These are phyloP conservation scores for Metopolophium dirhodum DNA, from an alignment of 1,140 invertebrate species.

Conservation along the genomic window DNA sequence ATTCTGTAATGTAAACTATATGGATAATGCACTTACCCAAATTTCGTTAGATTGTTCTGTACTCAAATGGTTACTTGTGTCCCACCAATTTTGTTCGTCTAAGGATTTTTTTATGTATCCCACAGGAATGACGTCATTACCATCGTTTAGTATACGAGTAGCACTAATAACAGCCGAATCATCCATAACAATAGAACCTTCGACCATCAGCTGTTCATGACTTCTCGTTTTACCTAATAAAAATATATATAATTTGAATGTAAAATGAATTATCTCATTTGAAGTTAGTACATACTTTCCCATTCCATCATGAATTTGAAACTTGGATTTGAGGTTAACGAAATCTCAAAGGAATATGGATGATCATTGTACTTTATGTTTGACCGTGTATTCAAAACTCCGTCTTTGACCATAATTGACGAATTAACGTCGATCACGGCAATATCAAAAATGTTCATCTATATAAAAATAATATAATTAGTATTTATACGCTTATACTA, in stretches of 20 bases:
- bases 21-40: neutral
- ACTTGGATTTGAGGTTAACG: neutral
- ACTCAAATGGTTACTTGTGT: constrained; percentile 64
- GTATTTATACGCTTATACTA: neutral
- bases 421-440: neutral
- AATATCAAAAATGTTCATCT: constrained; percentile 32
- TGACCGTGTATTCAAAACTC: neutral
- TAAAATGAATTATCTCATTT: neutral
- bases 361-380: neutral
- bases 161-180: constrained; percentile 9
- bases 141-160: neutral
- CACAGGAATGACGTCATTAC: neutral
- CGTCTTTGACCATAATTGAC: neutral
- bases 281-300: neutral
- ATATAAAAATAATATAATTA: neutral
- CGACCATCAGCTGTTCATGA: neutral
- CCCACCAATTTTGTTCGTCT: constrained; percentile 60
- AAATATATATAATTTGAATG: neutral
- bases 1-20: neutral
- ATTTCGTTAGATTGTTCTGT: neutral
- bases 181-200: constrained; percentile 9
- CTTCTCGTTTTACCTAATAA: constrained; percentile 27
- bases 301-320: neutral
- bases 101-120: neutral
- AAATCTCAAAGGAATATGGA: neutral